A percentile compares a stretch with the other conserved stretches of the same genome.
Evolutionary conservation across 2,888 invertebrate species (phyloP).

Genomic region (Teinopalpus imperialis): DNA sequence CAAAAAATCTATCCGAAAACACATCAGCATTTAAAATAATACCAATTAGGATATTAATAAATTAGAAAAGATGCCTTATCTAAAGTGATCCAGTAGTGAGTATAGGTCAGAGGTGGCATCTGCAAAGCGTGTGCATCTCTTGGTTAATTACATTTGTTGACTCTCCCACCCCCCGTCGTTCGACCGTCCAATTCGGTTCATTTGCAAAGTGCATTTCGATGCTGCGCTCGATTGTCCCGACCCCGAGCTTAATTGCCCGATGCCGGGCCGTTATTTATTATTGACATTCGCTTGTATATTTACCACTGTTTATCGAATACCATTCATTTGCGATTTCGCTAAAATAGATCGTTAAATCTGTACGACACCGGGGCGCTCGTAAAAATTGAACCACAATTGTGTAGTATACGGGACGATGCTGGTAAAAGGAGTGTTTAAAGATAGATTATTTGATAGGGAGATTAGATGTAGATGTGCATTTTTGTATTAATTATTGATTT

Average conservation of each 20-base stretch:
- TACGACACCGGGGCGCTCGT: conserved; percentile 10
- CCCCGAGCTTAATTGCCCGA: conserved; percentile 70
- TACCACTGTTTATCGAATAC: conserved; percentile 48
- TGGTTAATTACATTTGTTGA: conserved; percentile 71
- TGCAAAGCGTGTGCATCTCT: conserved; percentile 56
- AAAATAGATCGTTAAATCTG: conserved; percentile 38
- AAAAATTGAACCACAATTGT: conserved; percentile 20
- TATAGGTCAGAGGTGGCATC: conserved; percentile 45
- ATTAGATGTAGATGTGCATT: no score
- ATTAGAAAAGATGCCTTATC: conserved; percentile 26
- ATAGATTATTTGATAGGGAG: no score
- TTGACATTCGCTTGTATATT: conserved; percentile 66
- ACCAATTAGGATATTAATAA: conserved; percentile 22
- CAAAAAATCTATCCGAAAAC: background rate
- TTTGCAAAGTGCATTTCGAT: conserved; percentile 81
- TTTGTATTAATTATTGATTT: no score
- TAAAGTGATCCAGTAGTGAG: conserved; percentile 28
- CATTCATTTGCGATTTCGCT: conserved; percentile 44
- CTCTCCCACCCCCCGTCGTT: conserved; percentile 36
- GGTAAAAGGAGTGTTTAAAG: no score
- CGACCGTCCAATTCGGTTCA: conserved; percentile 61
- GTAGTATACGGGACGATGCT: background rate
- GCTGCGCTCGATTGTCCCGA: conserved; percentile 66
- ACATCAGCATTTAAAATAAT: conserved; percentile 1
- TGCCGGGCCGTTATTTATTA: conserved; percentile 66